phyloP scores from a whole-genome alignment of 2,888 invertebrate species.

The Anorthoa munda region DNA sequence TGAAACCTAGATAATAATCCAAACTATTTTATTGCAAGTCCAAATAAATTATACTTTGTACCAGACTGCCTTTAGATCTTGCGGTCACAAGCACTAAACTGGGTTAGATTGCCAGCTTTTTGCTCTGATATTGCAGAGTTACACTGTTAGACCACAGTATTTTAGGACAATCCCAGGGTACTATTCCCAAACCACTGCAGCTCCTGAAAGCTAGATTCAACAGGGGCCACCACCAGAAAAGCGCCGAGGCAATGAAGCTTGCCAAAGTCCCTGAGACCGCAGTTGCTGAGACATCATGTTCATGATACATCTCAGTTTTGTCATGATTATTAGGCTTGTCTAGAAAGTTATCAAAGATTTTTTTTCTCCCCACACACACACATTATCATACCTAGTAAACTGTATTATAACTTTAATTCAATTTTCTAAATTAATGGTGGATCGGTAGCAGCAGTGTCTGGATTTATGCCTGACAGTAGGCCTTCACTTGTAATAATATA shows the following conservation, averaged over 20 bases:
- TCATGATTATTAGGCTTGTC: neutral
- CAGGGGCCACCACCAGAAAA: too few species aligned
- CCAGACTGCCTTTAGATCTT: neutral
- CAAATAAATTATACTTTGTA: neutral
- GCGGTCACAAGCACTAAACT: neutral
- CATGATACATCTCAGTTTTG: neutral
- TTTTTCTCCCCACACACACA: too few species aligned
- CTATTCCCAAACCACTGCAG: too few species aligned
- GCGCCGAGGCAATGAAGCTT: too few species aligned
- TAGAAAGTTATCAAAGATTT: neutral
- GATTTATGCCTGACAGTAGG: neutral
- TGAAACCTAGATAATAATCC: constrained; percentile 91
- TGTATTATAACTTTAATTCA: too few species aligned
- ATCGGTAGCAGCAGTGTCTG: neutral
- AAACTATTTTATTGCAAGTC: neutral
- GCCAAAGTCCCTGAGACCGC: too few species aligned
- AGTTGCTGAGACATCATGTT: neutral
- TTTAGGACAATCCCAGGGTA: too few species aligned
- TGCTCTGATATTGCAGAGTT: neutral
- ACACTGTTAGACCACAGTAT: neutral
- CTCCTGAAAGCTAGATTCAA: too few species aligned
- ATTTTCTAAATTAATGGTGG: neutral
- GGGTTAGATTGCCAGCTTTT: neutral
- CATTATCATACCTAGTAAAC: too few species aligned
- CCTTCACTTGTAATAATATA: neutral